These are phyloP conservation scores for Euplagia quadripunctaria DNA, from an alignment of 2,888 invertebrate genomes.

Conservation along the genomic window DNA sequence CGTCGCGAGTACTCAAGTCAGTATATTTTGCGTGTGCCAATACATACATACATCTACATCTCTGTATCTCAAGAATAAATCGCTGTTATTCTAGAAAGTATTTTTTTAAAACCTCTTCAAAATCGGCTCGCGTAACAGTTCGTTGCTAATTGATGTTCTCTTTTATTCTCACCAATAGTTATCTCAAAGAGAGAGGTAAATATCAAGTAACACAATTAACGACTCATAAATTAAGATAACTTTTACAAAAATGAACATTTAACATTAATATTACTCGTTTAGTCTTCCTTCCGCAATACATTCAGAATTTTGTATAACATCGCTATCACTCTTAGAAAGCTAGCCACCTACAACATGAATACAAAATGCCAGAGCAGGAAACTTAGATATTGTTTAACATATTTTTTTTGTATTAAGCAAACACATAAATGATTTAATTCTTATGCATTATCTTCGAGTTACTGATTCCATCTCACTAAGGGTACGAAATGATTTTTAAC, in stretches of 20 bases:
- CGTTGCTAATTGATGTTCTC: too few relatives aligned
- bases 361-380: slow-evolving; percentile 68
- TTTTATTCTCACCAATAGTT: background rate
- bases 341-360: slow-evolving; percentile 57
- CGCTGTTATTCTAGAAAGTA: too few relatives aligned
- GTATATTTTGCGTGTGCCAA: too few relatives aligned
- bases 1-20: too few relatives aligned
- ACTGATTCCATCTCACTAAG: background rate
- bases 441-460: too few relatives aligned
- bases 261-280: slow-evolving; percentile 44
- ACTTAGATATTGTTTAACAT: slow-evolving; percentile 57
- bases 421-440: slow-evolving; percentile 28
- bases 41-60: too few relatives aligned
- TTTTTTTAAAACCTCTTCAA: too few relatives aligned
- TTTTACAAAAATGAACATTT: background rate
- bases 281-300: slow-evolving; percentile 56
- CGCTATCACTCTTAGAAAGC: slow-evolving; percentile 62
- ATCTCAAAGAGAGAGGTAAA: background rate
- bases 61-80: too few relatives aligned
- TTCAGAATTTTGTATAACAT: slow-evolving; percentile 50
- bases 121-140: too few relatives aligned
- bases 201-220: background rate
- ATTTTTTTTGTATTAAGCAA: too few relatives aligned
- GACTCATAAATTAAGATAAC: background rate
- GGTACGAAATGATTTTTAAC: background rate